Evolutionary conservation across 2,888 invertebrate genomes (phyloP), one percentile per base, ranked within the genome.

Genomic region (Pomacea canaliculata): DNA sequence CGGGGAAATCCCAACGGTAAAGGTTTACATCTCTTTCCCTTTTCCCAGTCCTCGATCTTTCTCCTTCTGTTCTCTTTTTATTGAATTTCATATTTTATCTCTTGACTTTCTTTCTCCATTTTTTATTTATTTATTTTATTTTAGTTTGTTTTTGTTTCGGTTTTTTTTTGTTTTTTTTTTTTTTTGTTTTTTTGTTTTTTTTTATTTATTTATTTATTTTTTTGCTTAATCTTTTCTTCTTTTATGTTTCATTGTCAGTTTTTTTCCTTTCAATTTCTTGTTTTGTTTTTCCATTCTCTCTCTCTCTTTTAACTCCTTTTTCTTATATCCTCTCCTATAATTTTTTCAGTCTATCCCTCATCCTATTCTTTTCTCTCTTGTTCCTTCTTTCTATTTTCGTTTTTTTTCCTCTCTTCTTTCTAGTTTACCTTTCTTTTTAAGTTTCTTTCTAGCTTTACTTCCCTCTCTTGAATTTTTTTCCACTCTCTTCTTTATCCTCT

Each of bases 401-500:
- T 10, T 73, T 10, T 73, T 69, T 73, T 48, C 63, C 23, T 71
- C 56, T 71, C n/a, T 67, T 56, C 59, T 56, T 67, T 37, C 59
- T 27, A 59, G 1, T 71, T 27, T 76, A 27, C 66, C 65, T 76
- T 56, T 71, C 76, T 69, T 62, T 67, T 67, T 72, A 48, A 49
- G 68, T 68, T 59, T 72, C 76, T 72, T 71, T 76, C 71, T 72
- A 68, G 49, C 68, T 69, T 60, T 48, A 68, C 63, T 62, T 46
- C 60, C 48, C 68, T 72, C 67, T 68, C 76, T 72, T 68, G 68
- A 68, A 60, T 66, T 71, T 71, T 67, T 67, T 59, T 71, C 67
- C 66, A 23, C 48, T 65, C 63, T 46, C 63, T 56, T 23, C 60
- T 27, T 68, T 63, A 67, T 48, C 74, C 60, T 60, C 60, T 37